Base-by-base conservation (phyloP, 2,797 vertebrate genomes). In the Lacerta bilineata region DNA sequence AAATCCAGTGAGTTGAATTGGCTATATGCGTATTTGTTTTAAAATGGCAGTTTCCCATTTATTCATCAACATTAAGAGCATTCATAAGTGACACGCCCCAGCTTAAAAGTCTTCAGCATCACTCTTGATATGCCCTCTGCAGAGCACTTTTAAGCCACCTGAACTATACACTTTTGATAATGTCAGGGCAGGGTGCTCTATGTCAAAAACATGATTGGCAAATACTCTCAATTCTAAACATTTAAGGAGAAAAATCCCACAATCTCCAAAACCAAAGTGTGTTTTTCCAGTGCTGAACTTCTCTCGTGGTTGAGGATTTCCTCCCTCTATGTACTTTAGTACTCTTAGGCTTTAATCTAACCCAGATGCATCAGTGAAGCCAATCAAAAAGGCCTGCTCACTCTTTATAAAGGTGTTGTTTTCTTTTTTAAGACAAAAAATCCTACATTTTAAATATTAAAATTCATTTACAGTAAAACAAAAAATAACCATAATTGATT, bases 1-100 rank as follows among this genome's bases (percentile, higher is more conserved):
- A 88, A 76, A 83, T 50, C 59, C 77, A 79, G 25, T 69, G 41
- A 9, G 15, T 36, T 86, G 13, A 69, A 84, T 78, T 29, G 43
- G 7, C n/a, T 69, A 43, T n/a, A 36, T 7, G 41, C 13, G 17
- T 20, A 61, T 68, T 25, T 76, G 59, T 76, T 46, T 66, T 66
- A 25, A 74, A 79, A 86, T 79, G 17, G 17, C 25, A 50, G 9
- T 82, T 72, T 68, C 36, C 8, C 8, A 55, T 43, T 69, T 69
- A 27, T 18, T 39, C 36, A 39, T 79, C 64, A 86, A 11, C 11
- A 68, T 27, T 55, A 50, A 55, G 3, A 4, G 5, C 43, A 55
- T 83, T 88, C 18, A 43, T 41, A 82, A 46, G 8, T 55, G 61
- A n/a, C 6, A 69, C 29, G 20, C 23, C 43, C 50, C 50, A 55